Evolutionary conservation across 2,888 invertebrate genomes (phyloP), one percentile per base, ranked within the genome.

Genomic region (Megalurothrips usitatus): DNA sequence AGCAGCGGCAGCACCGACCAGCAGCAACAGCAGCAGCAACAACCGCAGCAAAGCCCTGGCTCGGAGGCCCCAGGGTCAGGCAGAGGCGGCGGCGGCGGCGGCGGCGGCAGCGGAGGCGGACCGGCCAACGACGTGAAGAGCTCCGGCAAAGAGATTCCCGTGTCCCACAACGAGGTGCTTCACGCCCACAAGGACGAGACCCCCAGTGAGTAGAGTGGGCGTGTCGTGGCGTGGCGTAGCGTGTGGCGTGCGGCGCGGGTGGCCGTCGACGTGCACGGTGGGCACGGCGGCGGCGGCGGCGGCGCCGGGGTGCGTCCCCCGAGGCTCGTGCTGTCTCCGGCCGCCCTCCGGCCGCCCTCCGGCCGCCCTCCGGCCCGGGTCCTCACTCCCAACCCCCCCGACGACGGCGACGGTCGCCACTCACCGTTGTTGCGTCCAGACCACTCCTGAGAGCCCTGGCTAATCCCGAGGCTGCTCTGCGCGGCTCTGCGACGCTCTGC

Each of bases 271-370:
- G 34, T 43, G 34, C 3, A n/a, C n/a, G n/a, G n/a, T n/a, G 52
- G 52, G 52, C 52, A 2, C 14, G 52, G 52, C 52, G 52, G 52
- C 6, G 52, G 10, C 52, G 52, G 52, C 6, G 52, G 52, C 52
- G 52, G 19, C 14, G 52, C 52, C 79, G 28, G 26, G 26, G 80
- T 80, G 19, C 23, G 80, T 80, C 43, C 23, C 63, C 79, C 19
- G 47, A 43, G 26, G 19, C 78, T 75, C 43, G 82, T 82, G 89
- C 86, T 86, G 92, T 86, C 85, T 91, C 87, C 84, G 92, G 86
- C 87, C n/a, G 86, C 91, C 87, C 83, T 92, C 89, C 84, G 91
- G 86, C 88, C 91, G 89, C 83, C 89, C 90, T 11, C n/a, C 87
- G 89, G 63, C 34, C 34, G 34, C 34, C 34, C 34, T 43, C 34